phyloP scores from a whole-genome alignment of 2,113 vertebrate genomes.

The Oenanthe melanoleuca region DNA sequence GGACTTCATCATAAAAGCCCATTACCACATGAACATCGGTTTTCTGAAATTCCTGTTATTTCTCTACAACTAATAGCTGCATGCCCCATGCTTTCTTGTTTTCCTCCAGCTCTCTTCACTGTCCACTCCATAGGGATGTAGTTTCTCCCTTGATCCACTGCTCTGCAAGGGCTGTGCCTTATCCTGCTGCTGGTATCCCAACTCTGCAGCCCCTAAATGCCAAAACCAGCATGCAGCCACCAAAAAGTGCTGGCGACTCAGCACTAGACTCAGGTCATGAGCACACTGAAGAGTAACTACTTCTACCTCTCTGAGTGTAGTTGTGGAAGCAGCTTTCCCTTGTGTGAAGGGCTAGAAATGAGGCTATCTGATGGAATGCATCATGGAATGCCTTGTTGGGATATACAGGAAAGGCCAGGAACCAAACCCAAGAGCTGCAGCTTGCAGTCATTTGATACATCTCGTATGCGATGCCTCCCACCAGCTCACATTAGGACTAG shows the following conservation, averaged over 20 bases:
- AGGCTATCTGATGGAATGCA: neutral
- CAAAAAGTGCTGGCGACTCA: neutral
- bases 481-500: neutral
- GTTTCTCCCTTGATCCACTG: neutral
- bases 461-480: neutral
- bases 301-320: neutral
- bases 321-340: neutral
- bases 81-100: neutral
- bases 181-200: neutral
- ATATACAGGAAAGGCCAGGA: neutral
- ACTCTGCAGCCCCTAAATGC: neutral
- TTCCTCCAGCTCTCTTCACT: neutral
- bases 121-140: neutral
- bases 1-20: neutral
- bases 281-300: neutral
- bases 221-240: neutral
- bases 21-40: neutral
- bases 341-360: neutral
- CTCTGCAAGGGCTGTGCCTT: neutral
- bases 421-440: neutral
- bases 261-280: neutral
- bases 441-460: accelerated
- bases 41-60: neutral
- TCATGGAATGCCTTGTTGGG: neutral
- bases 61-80: neutral